Percentiles rank a stretch among this genome's conserved stretches.
phyloP scores from a whole-genome alignment of 2,888 invertebrate species.

The Cephus nigrinus region DNA sequence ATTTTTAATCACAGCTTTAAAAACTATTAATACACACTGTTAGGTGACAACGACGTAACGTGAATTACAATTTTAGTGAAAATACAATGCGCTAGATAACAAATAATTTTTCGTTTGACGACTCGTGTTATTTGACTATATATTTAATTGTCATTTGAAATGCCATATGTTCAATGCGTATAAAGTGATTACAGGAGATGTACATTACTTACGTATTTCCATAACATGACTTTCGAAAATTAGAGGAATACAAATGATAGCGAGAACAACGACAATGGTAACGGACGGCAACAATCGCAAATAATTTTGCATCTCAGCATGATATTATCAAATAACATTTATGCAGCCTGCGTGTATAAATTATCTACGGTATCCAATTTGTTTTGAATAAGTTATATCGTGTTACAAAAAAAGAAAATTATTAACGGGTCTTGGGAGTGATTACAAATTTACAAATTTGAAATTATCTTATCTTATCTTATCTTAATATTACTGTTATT shows the following conservation, averaged over 20 bases:
- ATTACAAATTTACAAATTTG: background rate
- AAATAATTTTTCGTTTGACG: background rate
- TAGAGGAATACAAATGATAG: slow-evolving; percentile 52
- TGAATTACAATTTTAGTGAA: background rate
- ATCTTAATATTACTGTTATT: background rate
- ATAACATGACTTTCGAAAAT: slow-evolving; percentile 45
- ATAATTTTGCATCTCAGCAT: slow-evolving; percentile 45
- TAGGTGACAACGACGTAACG: background rate
- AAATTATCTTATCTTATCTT: background rate
- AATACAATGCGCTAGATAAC: background rate
- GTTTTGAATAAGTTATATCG: background rate
- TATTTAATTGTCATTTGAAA: background rate
- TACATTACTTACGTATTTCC: slow-evolving; percentile 36
- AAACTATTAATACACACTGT: background rate
- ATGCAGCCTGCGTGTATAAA: background rate
- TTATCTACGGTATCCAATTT: background rate
- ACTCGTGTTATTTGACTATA: background rate
- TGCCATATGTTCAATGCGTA: background rate
- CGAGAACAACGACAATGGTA: slow-evolving; percentile 55
- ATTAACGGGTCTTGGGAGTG: background rate
- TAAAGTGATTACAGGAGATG: background rate
- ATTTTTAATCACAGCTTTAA: background rate
- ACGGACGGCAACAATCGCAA: slow-evolving; percentile 47
- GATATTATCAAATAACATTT: slow-evolving; percentile 4
- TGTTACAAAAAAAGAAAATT: background rate